These are phyloP conservation scores for Palythoa grandis DNA, from an alignment of 92 coral and sea anemone genomes.

Conservation along the genomic window DNA sequence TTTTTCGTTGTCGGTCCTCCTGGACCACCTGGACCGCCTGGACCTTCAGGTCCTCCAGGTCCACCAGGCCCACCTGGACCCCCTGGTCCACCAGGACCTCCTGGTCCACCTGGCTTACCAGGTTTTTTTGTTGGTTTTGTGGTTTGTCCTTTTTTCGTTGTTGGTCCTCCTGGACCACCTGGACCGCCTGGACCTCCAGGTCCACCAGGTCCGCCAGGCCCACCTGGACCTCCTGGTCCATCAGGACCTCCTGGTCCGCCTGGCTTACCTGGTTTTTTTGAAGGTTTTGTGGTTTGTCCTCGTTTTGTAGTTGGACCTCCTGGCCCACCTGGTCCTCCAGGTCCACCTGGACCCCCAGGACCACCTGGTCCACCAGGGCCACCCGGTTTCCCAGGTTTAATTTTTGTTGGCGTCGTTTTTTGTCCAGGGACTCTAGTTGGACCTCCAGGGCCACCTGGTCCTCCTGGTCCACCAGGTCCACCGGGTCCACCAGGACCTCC, in stretches of 20 bases:
- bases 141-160: conserved; percentile 56
- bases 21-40: conserved; percentile 26
- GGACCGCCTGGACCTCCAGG: conserved; percentile 77
- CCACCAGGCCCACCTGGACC: conserved; percentile 83
- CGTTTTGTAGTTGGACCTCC: conserved; percentile 71
- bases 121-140: conserved; percentile 53
- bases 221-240: conserved; percentile 52
- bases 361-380: conserved; percentile 62
- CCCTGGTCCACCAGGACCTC: conserved; percentile 80
- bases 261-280: conserved; percentile 56
- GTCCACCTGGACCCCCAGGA: conserved; percentile 86
- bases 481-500: conserved; percentile 86
- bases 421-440: conserved; percentile 35
- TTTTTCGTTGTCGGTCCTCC: conserved; percentile 19
- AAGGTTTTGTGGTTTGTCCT: conserved; percentile 59
- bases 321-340: conserved; percentile 64
- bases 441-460: conserved; percentile 79
- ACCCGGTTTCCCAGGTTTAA: conserved; percentile 73
- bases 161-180: conserved; percentile 68
- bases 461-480: conserved; percentile 87
- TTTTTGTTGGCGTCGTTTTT: conserved; percentile 23
- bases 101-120: conserved; percentile 67
- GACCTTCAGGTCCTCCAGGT: conserved; percentile 52
- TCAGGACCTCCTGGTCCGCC: conserved; percentile 58
- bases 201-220: conserved; percentile 79